Base-by-base conservation (phyloP, 2,113 vertebrate species). In the Trogon melanurus region DNA sequence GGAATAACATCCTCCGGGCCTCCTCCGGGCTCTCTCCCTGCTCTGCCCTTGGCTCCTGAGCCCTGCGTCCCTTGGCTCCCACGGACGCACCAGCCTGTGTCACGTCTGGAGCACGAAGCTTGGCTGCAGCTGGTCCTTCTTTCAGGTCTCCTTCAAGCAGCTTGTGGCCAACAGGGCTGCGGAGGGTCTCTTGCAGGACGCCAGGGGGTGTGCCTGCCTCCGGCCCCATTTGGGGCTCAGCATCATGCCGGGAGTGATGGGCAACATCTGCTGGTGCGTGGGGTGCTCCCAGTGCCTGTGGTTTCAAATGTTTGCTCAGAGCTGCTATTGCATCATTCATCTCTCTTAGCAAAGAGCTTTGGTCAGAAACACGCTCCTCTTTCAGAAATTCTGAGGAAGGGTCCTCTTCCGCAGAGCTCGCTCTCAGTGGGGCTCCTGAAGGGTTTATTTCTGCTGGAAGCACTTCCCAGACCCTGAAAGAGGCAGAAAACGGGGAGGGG, bases 311-410 rank as follows among this genome's bases (percentile, higher is more conserved):
- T 53, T 87, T 76, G 88, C 72, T 94, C 88, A 95, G 89, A 62
- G 91, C 85, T 5, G 64, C 91, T 34, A 95, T 96, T 73, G 96
- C 96, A 29, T 96, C 95, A 60, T 91, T 94, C 93, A 97, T 94
- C 89, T 97, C 97, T 80, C 91, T 95, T 60, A 97, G 90, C 95
- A 97, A 91, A 94, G 97, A 97, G 75, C 73, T 95, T 62, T 80
- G 92, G 50, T 74, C 90, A 61, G 90, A 93, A 45, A 44, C 51
- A 14, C 0, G 26, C 62, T 95, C 85, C 85, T 89, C 78, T 67
- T 92, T 82, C 82, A 95, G 44, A 26, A 54, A 21, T 41, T 95
- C 93, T 41, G 89, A 58, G 54, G 95, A 94, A 11, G 95, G 89
- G 5, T 97, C 96, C 36, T 97, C 96, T 70, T 97, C 96, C 21